Evolutionary conservation across 1,140 invertebrate species (phyloP).

Genomic region (Papilio dardanus): DNA sequence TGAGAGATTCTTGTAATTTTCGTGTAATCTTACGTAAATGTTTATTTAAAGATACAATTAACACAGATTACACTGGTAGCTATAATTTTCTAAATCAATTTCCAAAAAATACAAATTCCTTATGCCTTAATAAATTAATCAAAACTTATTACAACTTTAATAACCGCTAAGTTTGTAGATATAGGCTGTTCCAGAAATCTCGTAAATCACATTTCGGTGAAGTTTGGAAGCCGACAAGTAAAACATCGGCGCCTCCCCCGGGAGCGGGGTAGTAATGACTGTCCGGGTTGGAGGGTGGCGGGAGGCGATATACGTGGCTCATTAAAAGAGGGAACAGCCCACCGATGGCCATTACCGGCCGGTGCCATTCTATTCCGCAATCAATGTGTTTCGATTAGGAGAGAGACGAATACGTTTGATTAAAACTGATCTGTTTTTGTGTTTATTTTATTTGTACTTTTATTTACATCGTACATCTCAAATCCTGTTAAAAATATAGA

Average conservation of each 20-base stretch:
- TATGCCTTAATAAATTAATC: slow-evolving; percentile 1
- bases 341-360: slow-evolving; percentile 51
- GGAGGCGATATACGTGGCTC: slow-evolving; percentile 41
- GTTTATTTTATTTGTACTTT: background rate
- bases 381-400: slow-evolving; percentile 53
- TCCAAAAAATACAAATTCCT: too few species aligned
- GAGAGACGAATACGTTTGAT: slow-evolving; percentile 29
- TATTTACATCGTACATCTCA: background rate
- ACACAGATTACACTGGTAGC: background rate
- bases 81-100: too few species aligned
- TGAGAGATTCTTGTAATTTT: background rate
- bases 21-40: background rate
- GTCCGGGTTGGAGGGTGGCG: slow-evolving; percentile 15
- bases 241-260: slow-evolving; percentile 34
- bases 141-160: background rate
- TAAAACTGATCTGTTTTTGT: background rate
- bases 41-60: background rate
- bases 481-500: too few species aligned
- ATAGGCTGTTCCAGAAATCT: slow-evolving; percentile 2
- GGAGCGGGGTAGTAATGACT: slow-evolving; percentile 41
- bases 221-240: slow-evolving; percentile 33
- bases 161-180: background rate
- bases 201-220: slow-evolving; percentile 30
- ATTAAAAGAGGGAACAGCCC: slow-evolving; percentile 48
- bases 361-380: slow-evolving; percentile 55